Conservation (phyloP, 2,113 vertebrate species). For the Dolichotis patagonum region DNA sequence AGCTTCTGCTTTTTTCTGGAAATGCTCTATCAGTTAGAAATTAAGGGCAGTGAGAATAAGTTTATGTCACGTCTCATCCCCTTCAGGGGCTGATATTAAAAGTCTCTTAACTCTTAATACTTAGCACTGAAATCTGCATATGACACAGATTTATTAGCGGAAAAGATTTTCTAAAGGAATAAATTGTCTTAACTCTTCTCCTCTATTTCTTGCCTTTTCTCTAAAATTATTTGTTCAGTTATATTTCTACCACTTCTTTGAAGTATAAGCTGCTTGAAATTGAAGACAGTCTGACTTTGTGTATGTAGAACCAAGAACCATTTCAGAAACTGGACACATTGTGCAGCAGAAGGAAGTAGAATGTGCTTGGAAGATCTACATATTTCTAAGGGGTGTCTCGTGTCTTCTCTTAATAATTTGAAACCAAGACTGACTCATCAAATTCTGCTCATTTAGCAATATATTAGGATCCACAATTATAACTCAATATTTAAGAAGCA, state of each 20-base stretch:
- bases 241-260: not conserved
- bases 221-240: not conserved
- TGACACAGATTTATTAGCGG: not conserved
- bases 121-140: not conserved
- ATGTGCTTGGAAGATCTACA: not conserved
- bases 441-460: not conserved
- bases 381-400: not conserved
- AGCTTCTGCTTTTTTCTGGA: not conserved
- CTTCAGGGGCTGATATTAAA: not conserved
- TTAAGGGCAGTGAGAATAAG: accelerated
- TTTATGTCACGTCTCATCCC: not conserved
- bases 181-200: not conserved
- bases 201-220: accelerated
- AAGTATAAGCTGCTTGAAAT: not conserved
- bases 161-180: not conserved
- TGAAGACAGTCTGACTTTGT: not conserved
- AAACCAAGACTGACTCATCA: not conserved
- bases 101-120: not conserved
- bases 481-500: not conserved
- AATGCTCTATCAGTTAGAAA: not conserved
- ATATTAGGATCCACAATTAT: not conserved
- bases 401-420: not conserved
- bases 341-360: not conserved
- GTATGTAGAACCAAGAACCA: not conserved
- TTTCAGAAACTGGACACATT: not conserved